Conservation (phyloP, 2,888 invertebrate genomes). For the Xestia xanthographa region DNA sequence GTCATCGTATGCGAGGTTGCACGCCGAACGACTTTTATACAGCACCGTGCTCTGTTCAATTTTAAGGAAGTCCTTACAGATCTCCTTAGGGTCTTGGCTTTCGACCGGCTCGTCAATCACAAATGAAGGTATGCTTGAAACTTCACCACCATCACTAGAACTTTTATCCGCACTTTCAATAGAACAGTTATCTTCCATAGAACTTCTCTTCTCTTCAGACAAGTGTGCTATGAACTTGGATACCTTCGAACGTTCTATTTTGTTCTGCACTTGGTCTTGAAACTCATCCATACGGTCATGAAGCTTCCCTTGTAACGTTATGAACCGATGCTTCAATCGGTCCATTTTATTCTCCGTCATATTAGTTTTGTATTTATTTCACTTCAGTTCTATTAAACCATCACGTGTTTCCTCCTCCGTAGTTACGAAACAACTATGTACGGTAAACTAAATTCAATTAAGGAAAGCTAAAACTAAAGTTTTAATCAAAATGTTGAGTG, state of each 20-base stretch:
- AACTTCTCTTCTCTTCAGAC: conserved; percentile 80
- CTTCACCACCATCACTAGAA: conserved; percentile 68
- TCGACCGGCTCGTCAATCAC: conserved; percentile 78
- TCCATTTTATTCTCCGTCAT: conserved; percentile 85
- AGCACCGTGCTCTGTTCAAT: conserved; percentile 80
- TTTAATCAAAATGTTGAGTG: conserved; percentile 28
- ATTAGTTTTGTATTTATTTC: conserved; percentile 35
- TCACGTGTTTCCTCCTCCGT: conserved; percentile 30
- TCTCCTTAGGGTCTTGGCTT: conserved; percentile 71
- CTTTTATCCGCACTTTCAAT: conserved; percentile 58
- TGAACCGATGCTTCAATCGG: conserved; percentile 79
- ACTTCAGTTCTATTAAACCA: conserved; percentile 23
- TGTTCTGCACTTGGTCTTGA: conserved; percentile 85
- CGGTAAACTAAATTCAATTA: conserved; percentile 9
- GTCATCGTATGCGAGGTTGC: conserved; percentile 78
- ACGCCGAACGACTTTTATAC: conserved; percentile 80
- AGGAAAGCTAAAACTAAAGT: conserved; percentile 43
- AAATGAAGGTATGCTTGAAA: conserved; percentile 78
- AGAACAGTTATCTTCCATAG: conserved; percentile 72
- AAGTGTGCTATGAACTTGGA: conserved; percentile 82
- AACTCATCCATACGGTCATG: conserved; percentile 86
- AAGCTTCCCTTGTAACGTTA: conserved; percentile 84
- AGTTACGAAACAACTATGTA: conserved; percentile 12
- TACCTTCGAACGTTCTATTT: conserved; percentile 80
- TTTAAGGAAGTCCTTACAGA: conserved; percentile 80